Conservation (phyloP, 2,888 invertebrate genomes). For the Epiblema foenella region DNA sequence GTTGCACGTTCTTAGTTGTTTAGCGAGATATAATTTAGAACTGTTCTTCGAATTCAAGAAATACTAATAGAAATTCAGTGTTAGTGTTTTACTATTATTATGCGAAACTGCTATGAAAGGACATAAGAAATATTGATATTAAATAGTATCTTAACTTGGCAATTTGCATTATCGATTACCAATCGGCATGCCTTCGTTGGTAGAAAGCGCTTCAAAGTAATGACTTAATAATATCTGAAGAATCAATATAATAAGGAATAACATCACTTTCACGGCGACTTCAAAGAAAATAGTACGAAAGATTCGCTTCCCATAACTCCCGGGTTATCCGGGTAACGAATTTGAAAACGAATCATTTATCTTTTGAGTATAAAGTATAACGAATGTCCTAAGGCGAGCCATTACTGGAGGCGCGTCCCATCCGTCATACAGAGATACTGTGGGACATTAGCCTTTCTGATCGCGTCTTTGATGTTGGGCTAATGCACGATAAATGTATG, state of each 20-base stretch:
- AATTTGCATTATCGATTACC: slow-evolving; percentile 17
- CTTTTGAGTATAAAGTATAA: slow-evolving; percentile 40
- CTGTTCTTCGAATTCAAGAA: too few relatives aligned
- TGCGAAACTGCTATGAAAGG: too few relatives aligned
- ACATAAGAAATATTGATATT: too few relatives aligned
- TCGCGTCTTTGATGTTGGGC: slow-evolving; percentile 58
- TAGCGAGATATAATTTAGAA: too few relatives aligned
- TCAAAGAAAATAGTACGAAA: slow-evolving; percentile 33
- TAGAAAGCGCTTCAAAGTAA: slow-evolving; percentile 2
- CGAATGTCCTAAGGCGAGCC: slow-evolving; percentile 40
- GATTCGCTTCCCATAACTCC: neutral
- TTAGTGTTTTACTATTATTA: too few relatives aligned
- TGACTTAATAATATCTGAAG: slow-evolving; percentile 11
- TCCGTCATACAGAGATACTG: slow-evolving; percentile 51
- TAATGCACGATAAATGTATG: slow-evolving; percentile 59
- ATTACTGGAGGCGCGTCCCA: slow-evolving; percentile 45
- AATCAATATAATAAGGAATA: slow-evolving; percentile 10
- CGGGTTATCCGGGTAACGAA: slow-evolving; percentile 26
- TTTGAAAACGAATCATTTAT: slow-evolving; percentile 39
- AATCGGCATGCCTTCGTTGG: slow-evolving; percentile 1
- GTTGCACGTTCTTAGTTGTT: too few relatives aligned
- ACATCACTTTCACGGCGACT: slow-evolving; percentile 9
- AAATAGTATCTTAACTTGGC: neutral
- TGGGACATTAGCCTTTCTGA: slow-evolving; percentile 49
- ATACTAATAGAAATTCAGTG: too few relatives aligned